Percentiles rank a stretch among this genome's conserved stretches.
Evolutionary conservation across 2,113 vertebrate genomes (phyloP).

Genomic region (Mungos mungo): DNA sequence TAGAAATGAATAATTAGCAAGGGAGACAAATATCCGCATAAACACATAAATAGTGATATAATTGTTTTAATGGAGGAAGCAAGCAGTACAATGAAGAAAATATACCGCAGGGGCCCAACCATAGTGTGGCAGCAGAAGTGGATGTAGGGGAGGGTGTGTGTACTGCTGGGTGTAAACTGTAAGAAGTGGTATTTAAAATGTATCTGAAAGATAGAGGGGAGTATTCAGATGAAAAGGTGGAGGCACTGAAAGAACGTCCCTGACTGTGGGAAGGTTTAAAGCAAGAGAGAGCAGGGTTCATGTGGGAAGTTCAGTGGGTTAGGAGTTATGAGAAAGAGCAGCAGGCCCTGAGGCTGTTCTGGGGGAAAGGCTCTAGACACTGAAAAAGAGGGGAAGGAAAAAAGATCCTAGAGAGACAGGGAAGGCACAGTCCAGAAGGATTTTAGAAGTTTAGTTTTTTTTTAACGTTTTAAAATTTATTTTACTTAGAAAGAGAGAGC

Average conservation of each 20-base stretch:
- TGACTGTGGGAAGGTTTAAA: neutral
- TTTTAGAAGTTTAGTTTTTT: neutral
- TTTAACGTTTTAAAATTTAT: no score
- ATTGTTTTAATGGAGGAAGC: neutral
- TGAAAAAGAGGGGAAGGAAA: neutral
- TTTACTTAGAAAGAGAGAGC: no score
- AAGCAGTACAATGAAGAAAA: neutral
- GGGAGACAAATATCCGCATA: neutral
- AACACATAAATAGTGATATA: neutral
- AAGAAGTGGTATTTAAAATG: neutral
- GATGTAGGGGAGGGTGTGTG: neutral
- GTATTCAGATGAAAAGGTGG: neutral
- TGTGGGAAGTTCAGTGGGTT: neutral
- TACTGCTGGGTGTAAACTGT: neutral
- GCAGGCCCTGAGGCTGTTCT: neutral
- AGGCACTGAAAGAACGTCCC: neutral
- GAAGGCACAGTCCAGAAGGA: neutral
- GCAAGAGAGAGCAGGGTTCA: neutral
- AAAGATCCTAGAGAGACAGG: neutral
- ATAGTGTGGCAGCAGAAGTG: neutral
- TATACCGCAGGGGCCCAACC: neutral
- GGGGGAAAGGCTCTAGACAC: neutral
- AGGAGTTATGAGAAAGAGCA: neutral
- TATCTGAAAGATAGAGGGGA: neutral
- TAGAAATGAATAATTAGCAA: neutral